phyloP scores from a whole-genome alignment of 2,113 vertebrate species.

The Phoxinus phoxinus region DNA sequence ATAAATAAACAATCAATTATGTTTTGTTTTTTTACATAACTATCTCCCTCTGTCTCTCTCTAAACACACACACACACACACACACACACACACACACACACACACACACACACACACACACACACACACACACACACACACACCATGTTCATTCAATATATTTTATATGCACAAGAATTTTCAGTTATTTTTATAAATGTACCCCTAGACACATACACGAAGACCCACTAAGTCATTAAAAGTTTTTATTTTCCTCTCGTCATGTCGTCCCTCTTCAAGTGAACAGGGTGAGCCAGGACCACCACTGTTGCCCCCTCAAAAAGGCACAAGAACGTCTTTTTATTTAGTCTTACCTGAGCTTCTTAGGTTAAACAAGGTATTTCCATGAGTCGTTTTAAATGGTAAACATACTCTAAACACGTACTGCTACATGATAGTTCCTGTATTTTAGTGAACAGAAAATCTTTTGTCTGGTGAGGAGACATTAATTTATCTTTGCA shows the following conservation, averaged over 20 bases:
- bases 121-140: too few relatives aligned
- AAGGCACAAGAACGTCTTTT: neutral
- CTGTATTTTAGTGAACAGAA: conserved; percentile 20
- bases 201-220: neutral
- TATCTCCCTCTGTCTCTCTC: too few relatives aligned
- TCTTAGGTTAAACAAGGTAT: neutral
- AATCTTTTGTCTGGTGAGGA: conserved; percentile 33
- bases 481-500: conserved; percentile 36
- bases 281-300: neutral
- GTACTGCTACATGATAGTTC: conserved; percentile 13
- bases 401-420: conserved; percentile 6
- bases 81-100: too few relatives aligned
- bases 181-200: neutral
- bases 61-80: too few relatives aligned
- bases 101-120: too few relatives aligned
- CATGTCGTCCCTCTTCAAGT: neutral
- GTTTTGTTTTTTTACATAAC: too few relatives aligned
- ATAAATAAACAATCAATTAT: too few relatives aligned
- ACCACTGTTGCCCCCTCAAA: neutral
- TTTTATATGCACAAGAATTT: neutral
- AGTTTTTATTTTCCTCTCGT: neutral
- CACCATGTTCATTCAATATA: too few relatives aligned
- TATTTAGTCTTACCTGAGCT: conserved; percentile 2
- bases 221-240: neutral
- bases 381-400: conserved; percentile 4